Evolutionary conservation across 1,140 invertebrate species (phyloP), one percentile per base, ranked within the genome.

Genomic region (Nomia melanderi): DNA sequence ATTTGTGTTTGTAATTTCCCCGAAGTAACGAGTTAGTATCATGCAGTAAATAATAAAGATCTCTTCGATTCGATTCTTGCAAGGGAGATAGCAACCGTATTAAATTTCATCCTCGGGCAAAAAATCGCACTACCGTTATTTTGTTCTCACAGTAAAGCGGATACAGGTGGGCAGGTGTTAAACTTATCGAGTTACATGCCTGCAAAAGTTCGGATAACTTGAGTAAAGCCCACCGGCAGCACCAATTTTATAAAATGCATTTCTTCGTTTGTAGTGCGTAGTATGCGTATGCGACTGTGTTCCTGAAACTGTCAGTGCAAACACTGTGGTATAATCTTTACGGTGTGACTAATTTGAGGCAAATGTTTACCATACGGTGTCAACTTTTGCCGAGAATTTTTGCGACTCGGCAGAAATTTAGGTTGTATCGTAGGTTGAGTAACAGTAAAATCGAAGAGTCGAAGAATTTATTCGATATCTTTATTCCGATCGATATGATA

Each of bases 151-250:
- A 50, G 29, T 9, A n/a, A 29, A 6, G 12, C 11, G 9, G 6
- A 17, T 4, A 44, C 41, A 17, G 23, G 4, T 2, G 53, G 20
- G 9, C 9, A 47, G 29, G 2, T 47, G 12, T 36, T 5, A 50
- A 63, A 71, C 41, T 83, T 57, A n/a, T 74, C 33, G 44, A 69
- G 73, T 83, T 89, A 90, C 88, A 72, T 90, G 88, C 88, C 88
- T 90, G 88, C 60, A 23, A 87, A 86, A 84, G 73, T 87, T 88
- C 87, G 82, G 65, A 82, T 47, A 62, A 86, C 29, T 27, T 77
- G 64, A 4, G 54, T 67, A 41, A 88, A 54, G 23, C 84, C 83
- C 56, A 71, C 27, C 36, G 88, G 79, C 23, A 82, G 70, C 29
- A 82, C 31, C 33, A 77, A 71, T 86, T 79, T 85, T 65, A 88